Evolutionary conservation across 2,113 vertebrate species (phyloP), one percentile per base, ranked within the genome.

Genomic region (Pseudorasbora parva): DNA sequence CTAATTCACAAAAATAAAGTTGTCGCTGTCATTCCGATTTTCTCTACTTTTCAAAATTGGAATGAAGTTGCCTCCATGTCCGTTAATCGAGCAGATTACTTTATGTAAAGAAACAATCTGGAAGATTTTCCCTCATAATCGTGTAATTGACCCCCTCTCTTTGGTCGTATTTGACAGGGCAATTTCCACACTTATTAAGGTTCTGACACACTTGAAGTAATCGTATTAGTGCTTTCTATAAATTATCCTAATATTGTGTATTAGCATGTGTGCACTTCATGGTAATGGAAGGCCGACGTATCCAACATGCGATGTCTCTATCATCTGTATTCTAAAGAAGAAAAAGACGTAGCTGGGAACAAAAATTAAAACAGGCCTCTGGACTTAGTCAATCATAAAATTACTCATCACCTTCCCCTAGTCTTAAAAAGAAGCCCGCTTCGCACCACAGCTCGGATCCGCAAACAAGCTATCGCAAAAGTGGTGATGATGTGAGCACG

Each of bases 151-250:
- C 93, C 92, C 91, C 90, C 88, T 89, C 91, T 93, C 89, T 89
- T 91, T 89, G 92, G 90, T 93, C 90, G 92, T 90, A 92, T 94
- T 93, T 94, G 94, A 94, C 94, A 94, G 93, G 92, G 91, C 93
- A 95, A 95, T 95, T 95, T 95, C 90, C 93, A 95, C 94, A 95
- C 93, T 93, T 95, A 95, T 95, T 95, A 95, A 95, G 94, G 93
- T 91, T 92, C 91, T 93, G 94, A 94, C 93, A 94, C 94, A 93
- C 92, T 94, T 90, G 84, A 92, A 94, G 94, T 95, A 94, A 95
- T 95, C 94, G 94, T 94, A 94, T 95, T 95, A 95, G 91, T 84
- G 87, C 78, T 93, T 94, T 91, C 89, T 92, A 91, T 86, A 94
- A 94, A 94, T 94, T 93, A 93, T 92, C 88, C 92, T 89, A 90